Evolutionary conservation across 2,888 invertebrate species (phyloP).

Genomic region (Disparrhopalites patrizii): DNA sequence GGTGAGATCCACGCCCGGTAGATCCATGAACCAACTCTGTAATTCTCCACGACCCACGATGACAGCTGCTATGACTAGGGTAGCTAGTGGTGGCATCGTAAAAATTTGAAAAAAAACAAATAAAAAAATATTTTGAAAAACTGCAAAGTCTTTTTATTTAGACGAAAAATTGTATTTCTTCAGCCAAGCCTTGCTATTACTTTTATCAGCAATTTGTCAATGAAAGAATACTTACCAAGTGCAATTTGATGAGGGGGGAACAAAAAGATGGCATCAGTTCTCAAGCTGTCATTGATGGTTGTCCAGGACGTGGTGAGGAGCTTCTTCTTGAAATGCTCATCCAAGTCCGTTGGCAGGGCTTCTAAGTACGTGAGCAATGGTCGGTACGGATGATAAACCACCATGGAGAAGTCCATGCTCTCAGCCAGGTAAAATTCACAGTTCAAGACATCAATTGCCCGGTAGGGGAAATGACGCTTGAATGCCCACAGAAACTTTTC

Average conservation of each 20-base stretch:
- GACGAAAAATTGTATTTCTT: too few species aligned
- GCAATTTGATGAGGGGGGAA: constrained; percentile 6
- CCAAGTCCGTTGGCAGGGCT: neutral
- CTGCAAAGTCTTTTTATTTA: too few species aligned
- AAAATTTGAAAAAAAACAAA: too few species aligned
- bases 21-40: neutral
- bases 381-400: neutral
- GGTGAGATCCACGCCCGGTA: neutral
- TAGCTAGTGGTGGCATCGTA: too few species aligned
- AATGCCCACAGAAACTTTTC: neutral
- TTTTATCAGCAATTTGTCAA: neutral
- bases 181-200: too few species aligned
- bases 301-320: neutral
- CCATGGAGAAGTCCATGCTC: neutral
- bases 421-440: constrained; percentile 5
- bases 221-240: neutral
- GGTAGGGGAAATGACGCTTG: neutral
- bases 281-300: neutral
- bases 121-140: too few species aligned
- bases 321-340: neutral
- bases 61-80: constrained; percentile 1
- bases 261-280: neutral
- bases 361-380: neutral
- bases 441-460: neutral
- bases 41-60: neutral